phyloP scores from a whole-genome alignment of 2,888 invertebrate species.

The Adelphocoris suturalis region DNA sequence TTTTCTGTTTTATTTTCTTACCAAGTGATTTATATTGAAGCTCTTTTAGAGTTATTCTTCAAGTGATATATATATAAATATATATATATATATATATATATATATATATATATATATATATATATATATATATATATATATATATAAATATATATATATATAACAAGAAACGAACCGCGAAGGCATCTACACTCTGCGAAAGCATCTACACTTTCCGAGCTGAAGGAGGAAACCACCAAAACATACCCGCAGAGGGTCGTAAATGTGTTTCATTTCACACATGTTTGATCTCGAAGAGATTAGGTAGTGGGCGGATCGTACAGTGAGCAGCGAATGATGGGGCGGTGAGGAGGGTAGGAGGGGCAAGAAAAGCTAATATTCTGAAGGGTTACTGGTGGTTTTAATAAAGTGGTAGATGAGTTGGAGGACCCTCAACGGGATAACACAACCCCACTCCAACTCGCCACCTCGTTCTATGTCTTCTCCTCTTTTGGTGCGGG shows the following conservation, averaged over 20 bases:
- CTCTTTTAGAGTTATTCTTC: too few relatives aligned
- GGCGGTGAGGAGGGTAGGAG: neutral
- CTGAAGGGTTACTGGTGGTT: conserved; percentile 52
- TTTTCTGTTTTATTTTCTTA: too few relatives aligned
- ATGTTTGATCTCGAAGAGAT: conserved; percentile 51
- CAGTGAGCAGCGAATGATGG: neutral
- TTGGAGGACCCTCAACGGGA: conserved; percentile 48
- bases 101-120: too few relatives aligned
- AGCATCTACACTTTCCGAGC: neutral
- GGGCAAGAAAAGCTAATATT: conserved; percentile 46
- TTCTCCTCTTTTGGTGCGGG: conserved; percentile 14
- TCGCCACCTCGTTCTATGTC: neutral
- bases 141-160: too few relatives aligned
- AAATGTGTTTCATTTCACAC: conserved; percentile 52
- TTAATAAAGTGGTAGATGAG: conserved; percentile 52
- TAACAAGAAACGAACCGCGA: too few relatives aligned
- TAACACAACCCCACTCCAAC: conserved; percentile 30
- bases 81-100: too few relatives aligned
- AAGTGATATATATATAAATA: too few relatives aligned
- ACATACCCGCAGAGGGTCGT: conserved; percentile 9
- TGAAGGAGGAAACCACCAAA: neutral
- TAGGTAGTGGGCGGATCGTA: neutral
- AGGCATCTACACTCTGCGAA: too few relatives aligned
- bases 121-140: too few relatives aligned
- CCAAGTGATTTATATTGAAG: too few relatives aligned